Evolutionary conservation across 1,140 invertebrate genomes (phyloP), one percentile per base, ranked within the genome.

Genomic region (Drosophila leontia): DNA sequence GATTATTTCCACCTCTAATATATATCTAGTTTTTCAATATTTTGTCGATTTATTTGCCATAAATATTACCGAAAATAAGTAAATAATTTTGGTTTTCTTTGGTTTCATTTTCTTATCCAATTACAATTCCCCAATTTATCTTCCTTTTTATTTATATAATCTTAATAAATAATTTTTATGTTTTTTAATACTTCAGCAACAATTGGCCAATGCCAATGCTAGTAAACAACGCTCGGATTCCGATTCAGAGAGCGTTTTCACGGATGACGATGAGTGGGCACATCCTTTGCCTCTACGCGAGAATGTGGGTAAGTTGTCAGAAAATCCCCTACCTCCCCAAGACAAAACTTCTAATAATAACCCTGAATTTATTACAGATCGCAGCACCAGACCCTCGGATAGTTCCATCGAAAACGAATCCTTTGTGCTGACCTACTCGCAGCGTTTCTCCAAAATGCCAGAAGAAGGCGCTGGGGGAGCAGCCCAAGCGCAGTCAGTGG

Each of bases 231-330:
- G 67, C 76, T 94, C 78, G 35, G 94, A 94, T 68, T 94, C 95
- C 0, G 94, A 94, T 85, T 94, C 93, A 0, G 94, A 95, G 74
- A 94, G 93, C 78, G 94, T 95, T 2, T 95, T 95, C 64, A 95
- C 94, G 29, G 94, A 95, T 78, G 94, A 94, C 56, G 94, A 95
- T 68, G 94, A 94, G 74, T 95, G 94, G 93, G 78, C 92, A n/a
- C 91, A 91, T 84, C 91, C 91, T 3, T 53, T 92, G 60, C 91
- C 91, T 3, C 17, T 92, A 6, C 80, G 91, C 8, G 91, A 92
- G 76, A 92, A 92, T 86, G 75, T 92, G 58, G 91, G 91, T 88
- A 74, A 56, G 78, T 81, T 13, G 13, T 59, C 11, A n/a, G 5
- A 1, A 3, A 1, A 7, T 11, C 6, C 29, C 4, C 0, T 6